These are phyloP conservation scores for Potorous gilbertii DNA, from an alignment of 2,797 vertebrate species.

Conservation along the genomic window DNA sequence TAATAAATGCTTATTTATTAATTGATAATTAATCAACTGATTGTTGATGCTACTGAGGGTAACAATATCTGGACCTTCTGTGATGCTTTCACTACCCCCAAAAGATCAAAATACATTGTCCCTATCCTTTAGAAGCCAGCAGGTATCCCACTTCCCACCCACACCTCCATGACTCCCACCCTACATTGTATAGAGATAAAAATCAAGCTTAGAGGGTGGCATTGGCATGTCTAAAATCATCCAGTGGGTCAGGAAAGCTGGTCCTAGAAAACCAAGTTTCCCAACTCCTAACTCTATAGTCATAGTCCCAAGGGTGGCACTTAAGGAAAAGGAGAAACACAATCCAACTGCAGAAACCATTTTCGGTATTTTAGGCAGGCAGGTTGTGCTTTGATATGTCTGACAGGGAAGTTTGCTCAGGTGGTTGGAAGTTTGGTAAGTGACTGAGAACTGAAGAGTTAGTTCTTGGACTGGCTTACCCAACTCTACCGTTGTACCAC, in stretches of 20 bases:
- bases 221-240: not conserved
- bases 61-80: not conserved
- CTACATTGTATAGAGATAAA: not conserved
- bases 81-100: not conserved
- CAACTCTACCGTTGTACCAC: not conserved
- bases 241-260: not conserved
- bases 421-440: conserved; percentile 4
- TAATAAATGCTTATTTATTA: not conserved
- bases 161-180: not conserved
- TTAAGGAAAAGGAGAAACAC: conserved; percentile 4
- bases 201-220: not conserved
- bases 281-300: not conserved
- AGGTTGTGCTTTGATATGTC: not conserved
- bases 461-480: not conserved
- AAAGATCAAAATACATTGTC: not conserved
- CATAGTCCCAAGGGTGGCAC: not conserved
- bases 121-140: not conserved
- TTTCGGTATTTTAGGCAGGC: not conserved
- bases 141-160: not conserved
- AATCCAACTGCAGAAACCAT: not conserved
- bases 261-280: not conserved
- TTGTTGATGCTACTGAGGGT: not conserved
- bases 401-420: not conserved
- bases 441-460: not conserved
- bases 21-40: no score